Evolutionary conservation across 2,797 vertebrate species (phyloP).

Genomic region (Tauraco hartlaubi): DNA sequence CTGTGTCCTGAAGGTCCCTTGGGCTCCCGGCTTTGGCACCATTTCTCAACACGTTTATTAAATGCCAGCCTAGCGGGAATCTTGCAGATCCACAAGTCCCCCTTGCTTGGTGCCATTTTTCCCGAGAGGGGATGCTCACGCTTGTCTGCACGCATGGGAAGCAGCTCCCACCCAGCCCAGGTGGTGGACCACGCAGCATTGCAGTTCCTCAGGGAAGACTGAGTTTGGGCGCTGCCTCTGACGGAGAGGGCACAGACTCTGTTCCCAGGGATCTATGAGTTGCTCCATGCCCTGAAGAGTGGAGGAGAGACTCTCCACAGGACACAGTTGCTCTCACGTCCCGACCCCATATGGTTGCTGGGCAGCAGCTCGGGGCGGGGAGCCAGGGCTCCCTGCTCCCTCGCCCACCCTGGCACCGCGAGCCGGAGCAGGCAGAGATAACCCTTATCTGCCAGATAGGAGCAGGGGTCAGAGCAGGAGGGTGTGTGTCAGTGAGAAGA

Average conservation of each 20-base stretch:
- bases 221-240: not conserved
- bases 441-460: conserved; percentile 38
- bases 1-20: conserved; percentile 24
- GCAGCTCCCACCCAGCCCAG: not conserved
- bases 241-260: not conserved
- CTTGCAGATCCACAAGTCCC: not conserved
- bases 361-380: not conserved
- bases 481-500: not conserved
- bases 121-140: rapidly evolving
- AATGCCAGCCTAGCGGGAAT: not conserved
- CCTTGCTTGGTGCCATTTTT: not conserved
- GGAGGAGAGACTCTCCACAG: not conserved
- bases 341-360: not conserved
- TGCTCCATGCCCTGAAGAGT: rapidly evolving
- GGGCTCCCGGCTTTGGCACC: not conserved
- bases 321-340: not conserved
- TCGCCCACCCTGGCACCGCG: not conserved
- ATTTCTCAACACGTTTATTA: not conserved
- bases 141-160: not conserved
- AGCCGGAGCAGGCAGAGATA: not conserved
- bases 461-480: conserved; percentile 13
- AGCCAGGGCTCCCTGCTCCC: not conserved
- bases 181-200: rapidly evolving
- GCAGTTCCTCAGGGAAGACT: not conserved
- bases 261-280: not conserved